phyloP scores from a whole-genome alignment of 2,113 vertebrate genomes.

The Podocnemis expansa region DNA sequence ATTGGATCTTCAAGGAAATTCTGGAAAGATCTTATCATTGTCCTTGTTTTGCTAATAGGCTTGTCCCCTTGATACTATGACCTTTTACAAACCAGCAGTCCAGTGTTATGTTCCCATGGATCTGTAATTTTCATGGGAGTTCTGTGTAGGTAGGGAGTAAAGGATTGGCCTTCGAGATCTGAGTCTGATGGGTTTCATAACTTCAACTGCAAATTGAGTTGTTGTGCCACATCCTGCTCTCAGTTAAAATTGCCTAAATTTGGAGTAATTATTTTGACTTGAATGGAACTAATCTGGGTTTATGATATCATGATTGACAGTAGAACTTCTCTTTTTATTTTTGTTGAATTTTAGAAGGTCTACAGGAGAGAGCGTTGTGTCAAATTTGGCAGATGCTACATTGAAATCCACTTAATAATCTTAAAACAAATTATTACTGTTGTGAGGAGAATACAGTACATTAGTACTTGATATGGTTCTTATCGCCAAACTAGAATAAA shows the following conservation, averaged over 20 bases:
- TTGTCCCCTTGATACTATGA: not conserved
- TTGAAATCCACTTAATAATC: slow-evolving; percentile 3
- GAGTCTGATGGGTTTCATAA: not conserved
- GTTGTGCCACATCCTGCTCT: not conserved
- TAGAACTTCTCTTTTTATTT: not conserved
- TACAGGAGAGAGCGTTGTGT: not conserved
- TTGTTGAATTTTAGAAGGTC: not conserved
- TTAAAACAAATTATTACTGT: slow-evolving; percentile 30
- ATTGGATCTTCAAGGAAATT: not conserved
- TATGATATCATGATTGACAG: not conserved
- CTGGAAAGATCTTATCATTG: not conserved
- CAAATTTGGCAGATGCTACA: not conserved
- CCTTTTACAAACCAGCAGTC: not conserved
- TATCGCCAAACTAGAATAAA: not conserved
- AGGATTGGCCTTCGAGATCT: not conserved
- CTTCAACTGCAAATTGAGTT: slow-evolving; percentile 19
- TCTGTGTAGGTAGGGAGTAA: slow-evolving; percentile 28
- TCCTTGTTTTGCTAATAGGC: not conserved
- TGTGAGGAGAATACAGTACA: not conserved
- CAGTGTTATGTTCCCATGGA: not conserved
- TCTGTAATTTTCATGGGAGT: not conserved
- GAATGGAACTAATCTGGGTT: not conserved
- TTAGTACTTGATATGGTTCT: slow-evolving; percentile 29
- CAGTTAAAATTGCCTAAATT: not conserved
- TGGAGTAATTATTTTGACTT: not conserved